Conservation (phyloP, 2,113 vertebrate genomes). For the Candoia aspera region DNA sequence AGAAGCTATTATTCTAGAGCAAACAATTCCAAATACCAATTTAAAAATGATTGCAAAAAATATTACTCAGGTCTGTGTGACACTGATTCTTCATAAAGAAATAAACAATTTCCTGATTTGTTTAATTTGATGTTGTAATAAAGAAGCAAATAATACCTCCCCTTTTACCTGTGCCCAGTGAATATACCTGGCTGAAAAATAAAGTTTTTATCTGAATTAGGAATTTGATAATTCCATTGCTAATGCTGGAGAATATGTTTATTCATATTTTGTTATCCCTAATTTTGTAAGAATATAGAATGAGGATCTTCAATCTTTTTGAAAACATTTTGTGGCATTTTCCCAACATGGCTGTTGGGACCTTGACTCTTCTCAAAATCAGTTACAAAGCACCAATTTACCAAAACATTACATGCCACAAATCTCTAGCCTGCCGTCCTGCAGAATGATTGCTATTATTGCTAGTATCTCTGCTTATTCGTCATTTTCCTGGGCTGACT, state of each 20-base stretch:
- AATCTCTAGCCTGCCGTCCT: too few species aligned
- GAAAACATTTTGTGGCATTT: too few species aligned
- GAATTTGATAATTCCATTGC: conserved; percentile 58
- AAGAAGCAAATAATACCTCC: conserved; percentile 48
- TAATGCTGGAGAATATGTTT: conserved; percentile 47
- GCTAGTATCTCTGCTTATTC: too few species aligned
- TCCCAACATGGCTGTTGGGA: too few species aligned
- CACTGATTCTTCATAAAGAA: conserved; percentile 60
- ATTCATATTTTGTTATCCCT: conserved; percentile 39
- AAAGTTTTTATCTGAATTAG: conserved; percentile 52
- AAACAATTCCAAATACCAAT: conserved; percentile 4
- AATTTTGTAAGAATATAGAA: conserved; percentile 20
- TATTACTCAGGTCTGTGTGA: conserved; percentile 72
- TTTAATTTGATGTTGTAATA: conserved; percentile 49
- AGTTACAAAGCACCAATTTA: too few species aligned
- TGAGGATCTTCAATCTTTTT: background rate
- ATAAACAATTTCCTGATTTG: conserved; percentile 53
- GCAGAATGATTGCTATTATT: too few species aligned
- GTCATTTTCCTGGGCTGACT: too few species aligned
- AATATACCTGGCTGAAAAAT: conserved; percentile 49
- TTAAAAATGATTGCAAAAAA: conserved; percentile 49
- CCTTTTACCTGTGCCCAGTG: conserved; percentile 47
- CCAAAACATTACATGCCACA: too few species aligned
- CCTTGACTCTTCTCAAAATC: too few species aligned
- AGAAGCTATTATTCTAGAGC: conserved; percentile 24